phyloP scores from a whole-genome alignment of 2,797 vertebrate species.

The Lepilemur septentrionalis region DNA sequence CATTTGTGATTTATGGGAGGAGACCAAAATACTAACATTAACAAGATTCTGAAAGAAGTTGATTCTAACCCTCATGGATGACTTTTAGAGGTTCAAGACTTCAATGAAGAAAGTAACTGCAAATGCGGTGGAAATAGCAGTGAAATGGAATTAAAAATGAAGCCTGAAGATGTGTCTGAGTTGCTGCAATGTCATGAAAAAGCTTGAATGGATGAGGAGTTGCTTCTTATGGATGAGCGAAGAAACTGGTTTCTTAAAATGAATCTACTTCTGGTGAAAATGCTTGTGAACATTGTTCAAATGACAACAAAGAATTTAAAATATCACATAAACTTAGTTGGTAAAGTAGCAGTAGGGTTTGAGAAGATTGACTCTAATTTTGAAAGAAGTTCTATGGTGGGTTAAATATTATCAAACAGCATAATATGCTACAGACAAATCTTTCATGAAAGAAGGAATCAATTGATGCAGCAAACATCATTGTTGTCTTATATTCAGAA shows the following conservation, averaged over 20 bases:
- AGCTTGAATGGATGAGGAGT: neutral
- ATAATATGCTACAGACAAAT: neutral
- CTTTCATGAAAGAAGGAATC: neutral
- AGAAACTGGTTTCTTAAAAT: neutral
- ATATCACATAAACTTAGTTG: neutral
- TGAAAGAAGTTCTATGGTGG: neutral
- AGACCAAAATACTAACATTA: neutral
- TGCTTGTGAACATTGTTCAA: neutral
- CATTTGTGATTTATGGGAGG: neutral
- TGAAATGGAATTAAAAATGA: neutral
- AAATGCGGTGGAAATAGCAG: neutral
- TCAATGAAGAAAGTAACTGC: neutral
- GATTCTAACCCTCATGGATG: neutral
- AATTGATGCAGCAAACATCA: neutral
- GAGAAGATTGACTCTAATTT: neutral
- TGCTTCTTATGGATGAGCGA: neutral
- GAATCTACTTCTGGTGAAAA: neutral
- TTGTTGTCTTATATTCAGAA: neutral
- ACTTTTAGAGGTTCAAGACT: neutral
- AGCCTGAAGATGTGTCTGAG: neutral
- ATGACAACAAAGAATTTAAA: neutral
- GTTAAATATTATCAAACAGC: neutral
- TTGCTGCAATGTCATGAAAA: neutral
- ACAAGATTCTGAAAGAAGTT: neutral
- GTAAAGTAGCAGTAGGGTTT: neutral